Percentiles rank a stretch among this genome's conserved stretches.
Conservation (phyloP, 2,797 vertebrate species). For the Sparus aurata region DNA sequence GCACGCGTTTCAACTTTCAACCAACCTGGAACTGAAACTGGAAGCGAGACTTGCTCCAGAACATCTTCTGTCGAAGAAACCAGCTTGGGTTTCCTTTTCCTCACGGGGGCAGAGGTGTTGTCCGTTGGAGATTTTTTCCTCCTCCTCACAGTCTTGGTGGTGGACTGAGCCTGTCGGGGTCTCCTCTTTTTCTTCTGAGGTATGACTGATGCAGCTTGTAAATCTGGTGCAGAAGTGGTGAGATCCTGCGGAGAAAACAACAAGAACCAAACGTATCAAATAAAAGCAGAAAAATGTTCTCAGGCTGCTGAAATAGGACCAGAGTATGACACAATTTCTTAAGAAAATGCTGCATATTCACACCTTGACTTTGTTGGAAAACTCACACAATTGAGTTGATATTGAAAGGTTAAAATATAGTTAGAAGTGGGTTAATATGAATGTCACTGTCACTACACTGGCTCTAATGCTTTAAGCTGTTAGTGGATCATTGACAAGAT, state of each 20-base stretch:
- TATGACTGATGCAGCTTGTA: conserved; percentile 36
- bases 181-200: conserved; percentile 88
- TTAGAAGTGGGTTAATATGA: not conserved
- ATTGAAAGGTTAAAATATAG: not conserved
- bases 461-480: not conserved
- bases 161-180: conserved; percentile 84
- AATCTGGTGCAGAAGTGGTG: conserved; percentile 26
- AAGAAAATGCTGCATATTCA: not conserved
- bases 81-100: conserved; percentile 81
- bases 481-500: not conserved
- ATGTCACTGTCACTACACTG: too few species aligned
- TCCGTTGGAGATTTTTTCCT: conserved; percentile 68
- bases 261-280: not conserved
- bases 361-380: not conserved
- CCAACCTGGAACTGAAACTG: conserved; percentile 86
- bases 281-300: not conserved
- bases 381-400: not conserved
- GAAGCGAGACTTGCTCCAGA: conserved; percentile 69
- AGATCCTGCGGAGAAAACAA: conserved; percentile 63
- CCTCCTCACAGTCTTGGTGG: conserved; percentile 87
- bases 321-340: not conserved
- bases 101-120: conserved; percentile 27
- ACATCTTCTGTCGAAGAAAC: conserved; percentile 63
- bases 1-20: conserved; percentile 37
- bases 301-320: conserved; percentile 13